phyloP scores from a whole-genome alignment of 1,140 invertebrate species.

The Camponotus vicinus region DNA sequence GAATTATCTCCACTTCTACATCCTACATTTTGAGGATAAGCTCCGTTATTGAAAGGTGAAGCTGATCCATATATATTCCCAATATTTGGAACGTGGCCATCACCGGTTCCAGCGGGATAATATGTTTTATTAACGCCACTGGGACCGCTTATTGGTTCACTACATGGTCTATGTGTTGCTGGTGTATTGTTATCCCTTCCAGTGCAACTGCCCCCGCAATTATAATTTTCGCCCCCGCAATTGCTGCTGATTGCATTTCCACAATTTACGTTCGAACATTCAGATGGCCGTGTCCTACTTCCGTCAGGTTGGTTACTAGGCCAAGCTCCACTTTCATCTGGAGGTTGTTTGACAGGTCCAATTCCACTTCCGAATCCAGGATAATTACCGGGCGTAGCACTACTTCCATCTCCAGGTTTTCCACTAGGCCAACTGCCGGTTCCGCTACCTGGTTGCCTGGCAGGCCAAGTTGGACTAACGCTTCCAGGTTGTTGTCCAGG shows the following conservation, averaged over 20 bases:
- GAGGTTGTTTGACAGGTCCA: background rate
- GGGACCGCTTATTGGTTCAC: background rate
- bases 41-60: background rate
- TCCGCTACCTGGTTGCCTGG: background rate
- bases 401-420: background rate
- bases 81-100: constrained; percentile 39
- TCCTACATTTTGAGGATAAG: background rate
- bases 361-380: background rate
- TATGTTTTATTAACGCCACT: constrained; percentile 41
- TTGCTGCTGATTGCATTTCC: background rate
- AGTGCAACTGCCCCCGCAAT: constrained; percentile 1
- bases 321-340: background rate
- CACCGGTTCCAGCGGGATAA: constrained; percentile 36
- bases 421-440: constrained; percentile 9
- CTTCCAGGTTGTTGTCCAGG: background rate
- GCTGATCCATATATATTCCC: background rate
- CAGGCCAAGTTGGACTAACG: background rate
- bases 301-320: background rate
- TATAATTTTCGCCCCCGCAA: constrained; percentile 18
- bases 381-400: background rate
- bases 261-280: background rate
- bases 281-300: background rate
- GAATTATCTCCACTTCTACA: background rate
- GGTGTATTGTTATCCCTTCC: constrained; percentile 4
- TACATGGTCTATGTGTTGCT: constrained; percentile 5